phyloP scores from a whole-genome alignment of 2,113 vertebrate species.

The Brachyhypopomus gauderio region DNA sequence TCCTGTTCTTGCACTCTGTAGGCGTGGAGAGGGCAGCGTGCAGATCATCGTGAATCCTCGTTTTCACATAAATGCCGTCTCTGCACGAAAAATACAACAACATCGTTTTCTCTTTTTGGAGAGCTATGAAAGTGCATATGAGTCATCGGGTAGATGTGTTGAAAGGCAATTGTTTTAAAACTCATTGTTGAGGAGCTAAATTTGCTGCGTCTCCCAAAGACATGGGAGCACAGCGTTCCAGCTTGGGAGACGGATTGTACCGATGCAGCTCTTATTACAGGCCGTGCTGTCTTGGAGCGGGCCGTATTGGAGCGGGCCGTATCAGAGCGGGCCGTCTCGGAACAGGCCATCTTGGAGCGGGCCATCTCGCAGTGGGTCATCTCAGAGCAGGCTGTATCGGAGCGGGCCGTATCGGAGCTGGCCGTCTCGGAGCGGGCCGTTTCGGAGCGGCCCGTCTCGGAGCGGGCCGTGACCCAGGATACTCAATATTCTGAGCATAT shows the following conservation, averaged over 20 bases:
- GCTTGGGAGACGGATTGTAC: background rate
- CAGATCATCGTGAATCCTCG: conserved; percentile 16
- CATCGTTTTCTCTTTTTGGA: conserved; percentile 36
- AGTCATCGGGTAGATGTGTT: conserved; percentile 36
- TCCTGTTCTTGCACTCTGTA: background rate
- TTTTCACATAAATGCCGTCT: conserved; percentile 31
- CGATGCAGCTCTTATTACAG: conserved; percentile 23
- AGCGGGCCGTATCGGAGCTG: no score
- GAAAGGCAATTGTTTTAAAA: conserved; percentile 47
- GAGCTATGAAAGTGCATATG: conserved; percentile 39
- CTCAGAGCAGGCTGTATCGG: no score
- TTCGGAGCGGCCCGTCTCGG: no score
- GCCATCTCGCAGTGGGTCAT: no score
- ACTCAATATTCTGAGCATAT: no score
- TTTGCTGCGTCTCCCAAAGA: conserved; percentile 28
- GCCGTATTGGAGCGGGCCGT: no score
- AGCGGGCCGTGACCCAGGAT: no score
- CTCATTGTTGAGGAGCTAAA: conserved; percentile 36
- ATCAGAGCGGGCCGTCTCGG: no score
- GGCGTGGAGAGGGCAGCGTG: background rate
- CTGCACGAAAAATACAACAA: conserved; percentile 44
- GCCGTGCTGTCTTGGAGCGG: no score
- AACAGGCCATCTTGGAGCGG: no score
- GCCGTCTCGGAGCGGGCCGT: no score
- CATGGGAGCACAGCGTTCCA: conserved; percentile 12